Evolutionary conservation across 2,113 vertebrate species (phyloP).

Genomic region (Nothobranchius furzeri): DNA sequence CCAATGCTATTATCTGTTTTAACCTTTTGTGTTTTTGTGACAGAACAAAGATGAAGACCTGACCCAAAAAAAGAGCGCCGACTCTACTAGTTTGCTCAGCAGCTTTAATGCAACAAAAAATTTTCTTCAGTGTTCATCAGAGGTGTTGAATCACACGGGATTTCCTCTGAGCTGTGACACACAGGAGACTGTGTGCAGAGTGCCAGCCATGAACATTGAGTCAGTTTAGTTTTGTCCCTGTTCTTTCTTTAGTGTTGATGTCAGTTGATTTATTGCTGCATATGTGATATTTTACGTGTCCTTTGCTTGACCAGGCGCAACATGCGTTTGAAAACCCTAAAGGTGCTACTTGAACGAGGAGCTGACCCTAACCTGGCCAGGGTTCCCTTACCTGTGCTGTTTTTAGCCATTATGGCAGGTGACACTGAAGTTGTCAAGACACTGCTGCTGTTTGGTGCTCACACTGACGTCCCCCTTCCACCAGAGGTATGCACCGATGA

Average conservation of each 20-base stretch:
- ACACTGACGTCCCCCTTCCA: slow-evolving; percentile 77
- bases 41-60: background rate
- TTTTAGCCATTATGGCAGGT: slow-evolving; percentile 83
- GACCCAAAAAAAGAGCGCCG: slow-evolving; percentile 13
- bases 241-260: background rate
- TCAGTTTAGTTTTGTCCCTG: slow-evolving; percentile 40
- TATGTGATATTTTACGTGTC: background rate
- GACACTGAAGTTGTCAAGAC: slow-evolving; percentile 76
- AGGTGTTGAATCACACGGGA: slow-evolving; percentile 51
- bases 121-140: slow-evolving; percentile 55
- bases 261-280: background rate
- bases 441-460: slow-evolving; percentile 81
- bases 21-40: slow-evolving; percentile 1
- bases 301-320: slow-evolving; percentile 63
- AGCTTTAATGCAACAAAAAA: slow-evolving; percentile 58
- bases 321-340: slow-evolving; percentile 76
- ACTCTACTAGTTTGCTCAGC: slow-evolving; percentile 42
- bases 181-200: slow-evolving; percentile 60
- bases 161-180: slow-evolving; percentile 28
- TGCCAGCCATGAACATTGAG: slow-evolving; percentile 67
- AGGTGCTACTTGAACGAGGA: slow-evolving; percentile 81
- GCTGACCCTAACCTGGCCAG: slow-evolving; percentile 83
- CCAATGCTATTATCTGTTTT: background rate
- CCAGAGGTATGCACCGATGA: slow-evolving; percentile 66
- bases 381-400: slow-evolving; percentile 81